Conservation (phyloP, 2,113 vertebrate species). For the Microcebus lehilahytsara region DNA sequence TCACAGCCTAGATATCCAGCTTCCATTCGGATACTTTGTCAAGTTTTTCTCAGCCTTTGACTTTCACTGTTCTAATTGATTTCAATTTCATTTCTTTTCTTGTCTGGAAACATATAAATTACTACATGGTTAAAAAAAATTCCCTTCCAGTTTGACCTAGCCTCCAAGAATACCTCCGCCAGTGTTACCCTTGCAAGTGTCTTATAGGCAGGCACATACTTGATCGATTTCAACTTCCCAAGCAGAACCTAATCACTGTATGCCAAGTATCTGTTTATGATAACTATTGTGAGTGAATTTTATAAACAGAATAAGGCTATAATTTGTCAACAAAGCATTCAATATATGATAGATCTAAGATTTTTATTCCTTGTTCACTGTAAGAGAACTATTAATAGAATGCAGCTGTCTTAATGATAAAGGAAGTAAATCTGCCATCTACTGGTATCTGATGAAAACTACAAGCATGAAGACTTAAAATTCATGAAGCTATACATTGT, state of each 20-base stretch:
- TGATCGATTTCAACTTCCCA: background rate
- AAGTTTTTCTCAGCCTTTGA: conserved; percentile 23
- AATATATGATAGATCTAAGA: background rate
- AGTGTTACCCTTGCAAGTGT: background rate
- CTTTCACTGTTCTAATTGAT: background rate
- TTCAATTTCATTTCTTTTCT: background rate
- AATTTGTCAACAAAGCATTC: background rate
- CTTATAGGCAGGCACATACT: background rate
- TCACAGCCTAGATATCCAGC: background rate
- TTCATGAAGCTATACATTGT: background rate
- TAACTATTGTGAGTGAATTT: background rate
- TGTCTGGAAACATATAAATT: background rate
- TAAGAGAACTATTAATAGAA: background rate
- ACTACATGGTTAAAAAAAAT: background rate
- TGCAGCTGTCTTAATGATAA: background rate
- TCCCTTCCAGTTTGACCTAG: background rate
- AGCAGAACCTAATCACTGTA: background rate
- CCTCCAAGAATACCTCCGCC: background rate
- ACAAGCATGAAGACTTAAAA: conserved; percentile 25
- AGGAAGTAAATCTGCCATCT: conserved; percentile 74
- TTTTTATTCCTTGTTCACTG: background rate
- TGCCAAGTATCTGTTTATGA: background rate
- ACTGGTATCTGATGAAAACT: conserved; percentile 56
- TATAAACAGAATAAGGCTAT: background rate
- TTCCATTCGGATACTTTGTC: background rate